phyloP scores from a whole-genome alignment of 2,113 vertebrate genomes.

The Girardinichthys multiradiatus region DNA sequence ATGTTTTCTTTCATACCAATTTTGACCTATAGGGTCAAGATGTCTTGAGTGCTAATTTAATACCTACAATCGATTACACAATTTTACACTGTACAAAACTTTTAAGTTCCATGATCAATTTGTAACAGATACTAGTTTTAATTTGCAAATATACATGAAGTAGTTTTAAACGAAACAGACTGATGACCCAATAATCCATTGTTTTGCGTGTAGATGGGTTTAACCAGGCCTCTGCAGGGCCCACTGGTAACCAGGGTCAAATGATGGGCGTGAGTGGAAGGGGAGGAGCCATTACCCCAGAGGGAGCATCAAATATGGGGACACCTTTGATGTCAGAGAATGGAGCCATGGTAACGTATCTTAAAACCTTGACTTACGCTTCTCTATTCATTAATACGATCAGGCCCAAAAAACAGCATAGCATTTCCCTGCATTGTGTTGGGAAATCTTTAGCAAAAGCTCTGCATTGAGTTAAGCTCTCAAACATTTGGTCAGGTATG shows the following conservation, averaged over 20 bases:
- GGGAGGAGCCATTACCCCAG: conserved; percentile 90
- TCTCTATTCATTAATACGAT: neutral
- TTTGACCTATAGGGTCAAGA: no score
- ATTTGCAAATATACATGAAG: neutral
- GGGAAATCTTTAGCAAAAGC: neutral
- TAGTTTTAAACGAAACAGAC: neutral
- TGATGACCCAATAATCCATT: conserved; percentile 74
- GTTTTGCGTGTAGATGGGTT: conserved; percentile 95
- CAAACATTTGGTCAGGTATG: no score
- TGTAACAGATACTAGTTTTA: neutral
- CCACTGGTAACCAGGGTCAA: conserved; percentile 93
- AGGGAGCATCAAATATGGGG: conserved; percentile 92
- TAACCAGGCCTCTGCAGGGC: conserved; percentile 89
- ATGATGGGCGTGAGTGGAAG: conserved; percentile 97
- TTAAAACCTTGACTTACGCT: neutral
- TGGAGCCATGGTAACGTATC: conserved; percentile 97
- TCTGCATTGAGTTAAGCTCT: no score
- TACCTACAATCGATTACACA: neutral
- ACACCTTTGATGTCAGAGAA: conserved; percentile 94
- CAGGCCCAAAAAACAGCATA: neutral
- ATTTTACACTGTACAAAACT: neutral
- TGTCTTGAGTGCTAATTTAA: neutral
- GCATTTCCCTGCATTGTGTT: neutral
- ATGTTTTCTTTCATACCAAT: no score
- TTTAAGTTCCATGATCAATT: neutral